Base-by-base conservation (phyloP, 2,888 invertebrate genomes). In the Malacosoma neustria region DNA sequence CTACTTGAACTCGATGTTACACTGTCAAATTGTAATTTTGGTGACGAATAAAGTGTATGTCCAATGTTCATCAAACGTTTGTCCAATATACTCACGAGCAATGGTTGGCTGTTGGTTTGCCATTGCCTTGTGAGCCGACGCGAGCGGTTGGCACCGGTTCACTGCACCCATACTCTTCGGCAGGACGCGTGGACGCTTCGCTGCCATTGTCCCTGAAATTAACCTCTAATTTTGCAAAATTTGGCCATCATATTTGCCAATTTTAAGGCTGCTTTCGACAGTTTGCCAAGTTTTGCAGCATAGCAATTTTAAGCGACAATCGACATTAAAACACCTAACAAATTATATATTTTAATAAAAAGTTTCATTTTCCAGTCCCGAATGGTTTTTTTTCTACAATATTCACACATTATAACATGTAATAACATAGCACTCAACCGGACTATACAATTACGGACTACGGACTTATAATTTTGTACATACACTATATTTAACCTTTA, bases 181-280 rank as follows among this genome's bases (percentile, higher is more conserved):
- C 85, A 30, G 76, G 59, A 12, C 81, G 70, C 31, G 87, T 87
- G 11, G 86, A 85, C 30, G 86, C 84, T 50, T 85, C 86, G 63
- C 86, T 87, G 63, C 79, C 82, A 69, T 82, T 84, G 69, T 87
- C 87, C 57, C 87, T 87, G 80, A 51, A 84, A 80, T 55, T 49
- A 58, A 43, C 51, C 47, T 57, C 43, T n/a, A 41, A 51, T 38
- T 57, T 59, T 49, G 58, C 58, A 51, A 56, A 53, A 52, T 38
- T 40, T 38, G 39, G 33, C 38, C 37, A 41, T 32, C 9, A 9
- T n/a, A 9, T 2, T 22, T 22, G 22, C 22, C 11, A 33, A 9
- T 35, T 40, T 36, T 37, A 32, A 35, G 13, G 34, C 9, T 12
- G 9, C 4, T 32, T 32, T 11, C 12, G 32, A 36, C 7, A 37